Conservation (phyloP, 2,888 invertebrate genomes). For the Beris morrisii region DNA sequence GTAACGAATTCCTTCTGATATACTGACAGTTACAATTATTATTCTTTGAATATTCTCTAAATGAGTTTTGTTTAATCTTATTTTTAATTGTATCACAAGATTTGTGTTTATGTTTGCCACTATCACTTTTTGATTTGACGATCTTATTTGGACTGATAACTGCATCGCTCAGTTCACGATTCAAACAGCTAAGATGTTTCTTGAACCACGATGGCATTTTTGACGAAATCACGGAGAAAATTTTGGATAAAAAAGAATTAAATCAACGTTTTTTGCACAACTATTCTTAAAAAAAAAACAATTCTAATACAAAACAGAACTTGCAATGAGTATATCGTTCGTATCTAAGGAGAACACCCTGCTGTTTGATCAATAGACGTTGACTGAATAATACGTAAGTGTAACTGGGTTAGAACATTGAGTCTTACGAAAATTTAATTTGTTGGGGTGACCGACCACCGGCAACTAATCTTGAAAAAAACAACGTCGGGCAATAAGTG, state of each 20-base stretch:
- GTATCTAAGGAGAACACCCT: not conserved
- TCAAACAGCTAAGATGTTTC: slow-evolving; percentile 43
- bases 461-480: not conserved
- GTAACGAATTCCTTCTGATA: slow-evolving; percentile 16
- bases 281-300: too few relatives aligned
- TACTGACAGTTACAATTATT: not conserved
- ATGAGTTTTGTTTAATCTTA: slow-evolving; percentile 25
- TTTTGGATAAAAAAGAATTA: too few relatives aligned
- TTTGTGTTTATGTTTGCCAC: slow-evolving; percentile 16
- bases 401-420: slow-evolving; percentile 13
- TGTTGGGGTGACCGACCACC: slow-evolving; percentile 25
- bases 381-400: slow-evolving; percentile 1
- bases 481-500: too few relatives aligned
- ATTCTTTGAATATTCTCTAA: slow-evolving; percentile 23
- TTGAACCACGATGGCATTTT: slow-evolving; percentile 43
- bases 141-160: slow-evolving; percentile 14
- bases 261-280: too few relatives aligned
- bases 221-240: too few relatives aligned
- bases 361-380: slow-evolving; percentile 29
- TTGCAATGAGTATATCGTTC: too few relatives aligned
- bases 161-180: slow-evolving; percentile 42
- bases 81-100: slow-evolving; percentile 24
- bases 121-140: slow-evolving; percentile 12
- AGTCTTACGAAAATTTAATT: slow-evolving; percentile 7
- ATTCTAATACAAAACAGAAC: too few relatives aligned